phyloP scores from a whole-genome alignment of 2,113 vertebrate genomes.

The Hippopotamus amphibius region DNA sequence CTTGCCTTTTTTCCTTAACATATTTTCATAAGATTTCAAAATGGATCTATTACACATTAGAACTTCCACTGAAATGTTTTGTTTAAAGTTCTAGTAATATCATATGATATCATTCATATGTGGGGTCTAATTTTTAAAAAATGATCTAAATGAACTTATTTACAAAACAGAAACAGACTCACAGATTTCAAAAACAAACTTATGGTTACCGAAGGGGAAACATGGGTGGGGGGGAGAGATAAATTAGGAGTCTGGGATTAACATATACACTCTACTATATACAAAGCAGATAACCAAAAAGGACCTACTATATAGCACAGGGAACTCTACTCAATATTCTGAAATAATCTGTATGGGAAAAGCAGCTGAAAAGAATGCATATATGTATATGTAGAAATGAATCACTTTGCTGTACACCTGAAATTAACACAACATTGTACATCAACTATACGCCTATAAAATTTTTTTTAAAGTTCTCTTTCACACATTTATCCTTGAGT shows the following conservation, averaged over 20 bases:
- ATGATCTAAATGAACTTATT: neutral
- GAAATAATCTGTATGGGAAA: neutral
- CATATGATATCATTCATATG: neutral
- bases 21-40: constrained; percentile 31
- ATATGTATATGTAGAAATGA: neutral
- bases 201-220: neutral
- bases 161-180: neutral
- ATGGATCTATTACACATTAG: neutral
- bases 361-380: neutral
- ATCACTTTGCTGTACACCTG: neutral
- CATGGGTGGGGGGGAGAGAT: neutral
- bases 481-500: neutral
- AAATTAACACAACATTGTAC: neutral
- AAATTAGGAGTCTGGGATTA: neutral
- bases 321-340: neutral
- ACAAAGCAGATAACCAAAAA: neutral
- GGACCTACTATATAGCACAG: neutral
- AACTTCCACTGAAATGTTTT: constrained; percentile 45
- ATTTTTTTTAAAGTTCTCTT: neutral
- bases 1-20: neutral
- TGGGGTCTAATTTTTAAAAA: fast-evolving
- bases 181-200: neutral
- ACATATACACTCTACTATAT: neutral
- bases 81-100: neutral
- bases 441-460: neutral